Conservation (phyloP, 2,113 vertebrate species). For the human (Homo sapiens) region GRCh38 chr3:87116501-87117000, state of each 20-base stretch:
- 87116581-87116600: background rate
- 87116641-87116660: background rate
- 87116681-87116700: background rate
- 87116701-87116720: background rate
- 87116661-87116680: background rate
- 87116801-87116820: background rate
- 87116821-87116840: background rate
- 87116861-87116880: background rate
- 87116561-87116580: background rate
- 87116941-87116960: background rate
- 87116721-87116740: background rate
- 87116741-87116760: background rate
- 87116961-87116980: fast-evolving
- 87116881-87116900: background rate
- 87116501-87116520: background rate
- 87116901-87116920: background rate
- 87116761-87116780: background rate
- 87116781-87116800: background rate
- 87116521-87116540: background rate
- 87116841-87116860: background rate
- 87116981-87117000: background rate
- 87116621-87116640: background rate
- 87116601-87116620: background rate
- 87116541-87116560: background rate
- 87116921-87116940: background rate